Percentiles rank a stretch among this genome's conserved stretches.
Conservation (phyloP, 1,140 invertebrate species). For the Cephus cinctus region DNA sequence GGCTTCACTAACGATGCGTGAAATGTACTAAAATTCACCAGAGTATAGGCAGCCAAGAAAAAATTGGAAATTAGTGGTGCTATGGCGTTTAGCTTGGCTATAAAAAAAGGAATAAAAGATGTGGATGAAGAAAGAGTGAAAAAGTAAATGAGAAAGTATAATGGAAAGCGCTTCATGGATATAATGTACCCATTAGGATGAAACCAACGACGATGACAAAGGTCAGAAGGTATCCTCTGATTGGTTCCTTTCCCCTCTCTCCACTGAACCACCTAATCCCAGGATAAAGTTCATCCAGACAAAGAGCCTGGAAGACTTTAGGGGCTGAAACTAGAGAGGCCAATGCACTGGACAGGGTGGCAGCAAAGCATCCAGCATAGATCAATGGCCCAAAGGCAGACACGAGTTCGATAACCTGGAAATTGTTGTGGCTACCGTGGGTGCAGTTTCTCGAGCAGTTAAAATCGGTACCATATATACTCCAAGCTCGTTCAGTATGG, state of each 20-base stretch:
- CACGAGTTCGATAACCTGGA: slow-evolving; percentile 86
- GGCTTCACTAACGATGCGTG: slow-evolving; percentile 88
- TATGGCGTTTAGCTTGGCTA: slow-evolving; percentile 87
- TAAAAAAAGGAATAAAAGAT: slow-evolving; percentile 44
- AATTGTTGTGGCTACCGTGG: slow-evolving; percentile 80
- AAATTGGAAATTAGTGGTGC: slow-evolving; percentile 98
- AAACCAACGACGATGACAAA: slow-evolving; percentile 88
- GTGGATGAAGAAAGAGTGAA: background rate
- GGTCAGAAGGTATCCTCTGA: slow-evolving; percentile 87
- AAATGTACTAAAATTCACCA: slow-evolving; percentile 97
- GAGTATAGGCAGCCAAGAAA: slow-evolving; percentile 94
- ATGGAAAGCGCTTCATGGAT: background rate
- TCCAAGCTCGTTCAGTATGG: slow-evolving; percentile 25
- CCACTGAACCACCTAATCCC: slow-evolving; percentile 89
- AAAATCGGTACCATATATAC: slow-evolving; percentile 44
- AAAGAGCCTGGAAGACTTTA: slow-evolving; percentile 92
- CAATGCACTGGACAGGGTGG: slow-evolving; percentile 92
- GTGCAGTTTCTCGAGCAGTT: slow-evolving; percentile 54
- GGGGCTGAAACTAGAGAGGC: slow-evolving; percentile 95
- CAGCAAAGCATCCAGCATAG: slow-evolving; percentile 95
- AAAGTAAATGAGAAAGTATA: slow-evolving; percentile 5
- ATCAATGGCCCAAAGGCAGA: slow-evolving; percentile 89
- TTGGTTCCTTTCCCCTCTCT: slow-evolving; percentile 89
- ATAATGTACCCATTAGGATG: slow-evolving; percentile 75
- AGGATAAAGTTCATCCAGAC: slow-evolving; percentile 94